Evolutionary conservation across 1,140 invertebrate species (phyloP).

Genomic region (Pentalonia nigronervosa): DNA sequence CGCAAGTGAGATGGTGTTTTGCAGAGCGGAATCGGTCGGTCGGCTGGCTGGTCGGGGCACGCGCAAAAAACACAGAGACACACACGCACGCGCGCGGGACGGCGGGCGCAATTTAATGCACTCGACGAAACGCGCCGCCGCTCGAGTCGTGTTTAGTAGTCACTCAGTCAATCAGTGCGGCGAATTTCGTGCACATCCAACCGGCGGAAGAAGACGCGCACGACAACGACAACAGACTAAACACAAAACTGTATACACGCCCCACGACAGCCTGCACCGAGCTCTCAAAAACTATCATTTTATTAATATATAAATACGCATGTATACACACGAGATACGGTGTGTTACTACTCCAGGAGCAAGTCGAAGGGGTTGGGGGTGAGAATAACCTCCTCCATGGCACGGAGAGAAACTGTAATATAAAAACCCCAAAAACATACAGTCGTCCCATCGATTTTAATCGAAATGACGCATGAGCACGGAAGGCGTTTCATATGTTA

Average conservation of each 20-base stretch:
- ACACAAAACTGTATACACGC: neutral
- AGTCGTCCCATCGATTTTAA: constrained; percentile 2
- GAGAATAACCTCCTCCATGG: neutral
- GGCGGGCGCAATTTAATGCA: neutral
- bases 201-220: neutral
- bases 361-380: neutral
- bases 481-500: neutral
- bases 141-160: neutral
- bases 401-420: neutral
- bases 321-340: neutral
- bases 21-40: neutral
- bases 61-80: neutral
- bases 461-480: constrained; percentile 2
- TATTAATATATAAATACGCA: neutral
- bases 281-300: neutral
- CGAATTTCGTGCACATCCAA: neutral
- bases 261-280: neutral
- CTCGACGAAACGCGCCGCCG: neutral
- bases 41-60: too few relatives aligned
- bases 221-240: neutral
- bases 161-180: neutral
- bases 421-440: constrained; percentile 9
- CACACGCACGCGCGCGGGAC: neutral
- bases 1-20: constrained; percentile 5
- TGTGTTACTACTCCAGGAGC: neutral